phyloP scores from a whole-genome alignment of 2,113 vertebrate species.

The Cebidichthys violaceus region DNA sequence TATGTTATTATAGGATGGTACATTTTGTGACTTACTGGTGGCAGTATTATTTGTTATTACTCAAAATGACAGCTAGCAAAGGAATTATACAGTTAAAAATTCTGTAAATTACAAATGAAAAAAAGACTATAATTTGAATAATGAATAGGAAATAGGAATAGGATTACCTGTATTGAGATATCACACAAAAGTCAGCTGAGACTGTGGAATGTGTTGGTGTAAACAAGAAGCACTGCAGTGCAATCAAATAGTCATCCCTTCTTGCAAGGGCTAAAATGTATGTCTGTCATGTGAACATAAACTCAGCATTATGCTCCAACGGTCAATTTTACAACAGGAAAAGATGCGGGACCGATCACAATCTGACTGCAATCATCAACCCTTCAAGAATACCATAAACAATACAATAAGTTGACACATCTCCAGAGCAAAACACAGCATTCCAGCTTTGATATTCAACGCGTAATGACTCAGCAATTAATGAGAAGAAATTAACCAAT shows the following conservation, averaged over 20 bases:
- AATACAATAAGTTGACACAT: conserved; percentile 1
- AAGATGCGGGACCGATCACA: neutral
- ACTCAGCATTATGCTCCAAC: neutral
- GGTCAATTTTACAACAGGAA: conserved; percentile 1
- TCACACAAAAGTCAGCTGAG: conserved; percentile 7
- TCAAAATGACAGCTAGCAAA: conserved; percentile 19
- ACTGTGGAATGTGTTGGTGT: neutral
- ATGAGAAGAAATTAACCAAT: conserved; percentile 14
- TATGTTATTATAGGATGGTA: conserved; percentile 14
- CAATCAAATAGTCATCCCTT: conserved; percentile 6
- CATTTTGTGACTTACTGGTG: neutral
- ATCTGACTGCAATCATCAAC: neutral
- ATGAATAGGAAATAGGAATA: neutral
- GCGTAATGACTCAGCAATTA: conserved; percentile 32
- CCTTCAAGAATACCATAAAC: neutral
- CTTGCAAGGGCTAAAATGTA: conserved; percentile 8
- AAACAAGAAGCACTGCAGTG: neutral
- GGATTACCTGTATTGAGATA: neutral
- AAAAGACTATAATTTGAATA: neutral
- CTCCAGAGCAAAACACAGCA: conserved; percentile 7
- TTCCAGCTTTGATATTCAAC: conserved; percentile 8
- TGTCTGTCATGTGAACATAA: conserved; percentile 27
- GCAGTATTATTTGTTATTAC: conserved; percentile 10
- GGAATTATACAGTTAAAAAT: neutral
- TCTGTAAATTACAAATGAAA: neutral